Conservation (phyloP, 2,113 vertebrate species). For the Suricata suricatta region DNA sequence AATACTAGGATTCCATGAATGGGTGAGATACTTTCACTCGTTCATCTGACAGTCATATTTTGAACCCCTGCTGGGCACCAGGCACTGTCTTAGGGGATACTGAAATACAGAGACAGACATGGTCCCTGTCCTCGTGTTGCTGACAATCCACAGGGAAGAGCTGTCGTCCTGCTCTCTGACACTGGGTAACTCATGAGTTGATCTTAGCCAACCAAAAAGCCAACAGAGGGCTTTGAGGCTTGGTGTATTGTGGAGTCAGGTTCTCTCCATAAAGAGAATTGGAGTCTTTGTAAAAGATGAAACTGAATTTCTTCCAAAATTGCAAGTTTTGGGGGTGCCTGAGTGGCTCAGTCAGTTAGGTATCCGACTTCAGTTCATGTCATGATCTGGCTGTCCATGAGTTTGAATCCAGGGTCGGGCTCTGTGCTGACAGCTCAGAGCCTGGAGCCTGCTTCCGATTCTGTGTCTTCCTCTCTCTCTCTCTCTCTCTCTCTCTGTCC, state of each 20-base stretch:
- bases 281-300: neutral
- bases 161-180: neutral
- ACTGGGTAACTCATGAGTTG: neutral
- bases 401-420: no score
- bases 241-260: rapidly evolving
- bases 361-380: no score
- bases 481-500: no score
- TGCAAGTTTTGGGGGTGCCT: neutral
- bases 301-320: neutral
- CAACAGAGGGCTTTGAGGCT: neutral
- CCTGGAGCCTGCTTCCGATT: no score
- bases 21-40: neutral
- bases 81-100: neutral
- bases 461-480: no score
- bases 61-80: neutral
- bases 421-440: no score
- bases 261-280: neutral
- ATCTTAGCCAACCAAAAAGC: neutral
- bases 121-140: neutral
- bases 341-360: no score
- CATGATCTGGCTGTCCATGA: no score
- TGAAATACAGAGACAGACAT: neutral
- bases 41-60: neutral
- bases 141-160: neutral
- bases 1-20: neutral